Evolutionary conservation across 2,888 invertebrate genomes (phyloP), one percentile per base, ranked within the genome.

Genomic region (Teleiodes luculella): DNA sequence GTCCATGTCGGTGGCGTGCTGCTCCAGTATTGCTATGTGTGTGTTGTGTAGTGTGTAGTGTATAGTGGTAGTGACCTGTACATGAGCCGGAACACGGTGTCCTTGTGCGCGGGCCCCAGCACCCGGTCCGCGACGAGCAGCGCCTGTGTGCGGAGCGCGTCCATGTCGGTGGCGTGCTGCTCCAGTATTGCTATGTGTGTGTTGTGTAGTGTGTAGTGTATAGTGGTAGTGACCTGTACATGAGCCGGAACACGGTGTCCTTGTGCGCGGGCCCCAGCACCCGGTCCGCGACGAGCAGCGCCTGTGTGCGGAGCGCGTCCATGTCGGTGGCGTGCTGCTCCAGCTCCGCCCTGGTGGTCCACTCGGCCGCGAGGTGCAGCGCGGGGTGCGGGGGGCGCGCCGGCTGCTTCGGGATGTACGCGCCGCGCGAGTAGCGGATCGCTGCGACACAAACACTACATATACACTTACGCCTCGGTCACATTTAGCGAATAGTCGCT

Each of bases 211-310:
- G n/a, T n/a, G n/a, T n/a, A n/a, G n/a, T 24, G 6, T 24, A 6
- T 3, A 24, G 6, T 24, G n/a, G n/a, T n/a, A 5, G 37, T 14
- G 86, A 92, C 65, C 94, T 86, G 78, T 92, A 94, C 91, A 94
- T 94, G 58, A 94, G 84, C 46, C 94, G 91, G 82, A 95, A 97
- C 56, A 97, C 92, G 55, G 96, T 95, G 80, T 98, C 97, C 79
- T 96, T 95, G 85, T 98, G 97, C 64, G 92, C 87, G 0, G 93
- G 91, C 0, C 97, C 97, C 20, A 98, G 91, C 69, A 98, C 95
- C 68, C 98, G 91, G 84, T 96, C 96, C 62, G 95, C 94, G 64
- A 98, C 96, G 33, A 98, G 87, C 65, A 98, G 88, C 72, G 97
- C 94, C 85, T 49, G 49, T 96, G 93, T 3, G 93, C 93, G 86